Evolutionary conservation across 1,140 invertebrate species (phyloP), one percentile per base, ranked within the genome.

Genomic region (Vanessa atalanta): DNA sequence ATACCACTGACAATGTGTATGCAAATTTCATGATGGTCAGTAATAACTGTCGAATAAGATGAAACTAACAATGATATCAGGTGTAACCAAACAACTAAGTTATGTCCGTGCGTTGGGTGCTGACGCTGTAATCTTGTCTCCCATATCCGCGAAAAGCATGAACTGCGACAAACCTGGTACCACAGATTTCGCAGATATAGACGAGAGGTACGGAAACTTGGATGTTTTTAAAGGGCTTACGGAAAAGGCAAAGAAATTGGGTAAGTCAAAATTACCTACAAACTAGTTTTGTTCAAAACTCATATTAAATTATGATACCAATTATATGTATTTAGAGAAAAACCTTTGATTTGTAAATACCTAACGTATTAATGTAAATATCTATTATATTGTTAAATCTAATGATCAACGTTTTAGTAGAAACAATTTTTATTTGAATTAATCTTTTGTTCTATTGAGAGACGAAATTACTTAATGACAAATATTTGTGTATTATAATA

Each of bases 111-210:
- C 90, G 0, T n/a, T 93, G 9, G 89, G 90, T 26, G 87, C 88
- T 23, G 90, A 93, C 72, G 93, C 94, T 11, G 86, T 96, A 6
- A 95, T 95, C 87, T 84, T 96, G 3, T 95, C 94, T 4, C 94
- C 95, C 0, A 93, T 97, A 47, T 95, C 94, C 72, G 89, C 94
- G 61, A 95, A 93, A 6, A 95, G 94, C 6, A 93, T 94, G 78
- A 93, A 94, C 31, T 96, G 96, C 86, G 88, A 93, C 71, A 94
- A 94, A 31, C 95, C 96, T 74, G 96, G 96, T 69, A 94, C 96
- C 37, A 82, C 94, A 0, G 94, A 97, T 81, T 97, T 96, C 79
- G 94, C 87, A 20, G 89, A 94, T 12, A 93, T 98, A 43, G 94
- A 97, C 80, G 88, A 93, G 1, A 87, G 94, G 55, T 96, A 96